Evolutionary conservation across 2,113 vertebrate genomes (phyloP), one percentile per base, ranked within the genome.

Genomic region (Phodopus roborovskii): DNA sequence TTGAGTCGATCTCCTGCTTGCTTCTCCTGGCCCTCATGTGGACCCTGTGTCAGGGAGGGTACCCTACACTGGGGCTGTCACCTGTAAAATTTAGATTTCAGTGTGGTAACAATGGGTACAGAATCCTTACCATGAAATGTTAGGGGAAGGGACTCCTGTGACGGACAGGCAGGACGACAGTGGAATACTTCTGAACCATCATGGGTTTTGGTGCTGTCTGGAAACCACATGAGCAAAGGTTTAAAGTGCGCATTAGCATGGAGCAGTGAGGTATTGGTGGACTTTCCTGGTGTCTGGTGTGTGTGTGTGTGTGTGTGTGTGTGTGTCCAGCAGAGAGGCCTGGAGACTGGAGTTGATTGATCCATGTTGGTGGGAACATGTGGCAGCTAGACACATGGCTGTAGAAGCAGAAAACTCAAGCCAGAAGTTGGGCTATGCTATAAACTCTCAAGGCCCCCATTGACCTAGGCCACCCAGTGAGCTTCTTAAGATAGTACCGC

Each of bases 131-230:
- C n/a, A 6, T 84, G 26, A 9, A 28, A 71, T 3, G 42, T 16
- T 3, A 26, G 66, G 39, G 42, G 60, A 75, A 24, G 50, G 30
- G 15, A 13, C 39, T 11, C 19, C 22, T 19, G 36, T 17, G 45
- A 2, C 26, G 4, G 66, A 19, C 30, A n/a, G 13, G 15, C 7
- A 68, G 17, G 88, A 48, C 11, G 0, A 0, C 4, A 6, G 7
- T 22, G 22, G 58, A 50, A 0, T 24, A 10, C 71, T 79, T 50
- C 48, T 20, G 10, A 58, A 58, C 84, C 62, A 39, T 73, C 45
- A 0, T 0, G 62, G 39, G 33, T 19, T 36, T 56, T 53, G 64
- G 84, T 87, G 45, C 42, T 87, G 1, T 66, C 45, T 68, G 20
- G 30, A 7, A 1, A 33, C 45, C 33, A n/a, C 19, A 42, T 36